phyloP scores from a whole-genome alignment of 2,888 invertebrate species.

The Arrhopalites spinosus region DNA sequence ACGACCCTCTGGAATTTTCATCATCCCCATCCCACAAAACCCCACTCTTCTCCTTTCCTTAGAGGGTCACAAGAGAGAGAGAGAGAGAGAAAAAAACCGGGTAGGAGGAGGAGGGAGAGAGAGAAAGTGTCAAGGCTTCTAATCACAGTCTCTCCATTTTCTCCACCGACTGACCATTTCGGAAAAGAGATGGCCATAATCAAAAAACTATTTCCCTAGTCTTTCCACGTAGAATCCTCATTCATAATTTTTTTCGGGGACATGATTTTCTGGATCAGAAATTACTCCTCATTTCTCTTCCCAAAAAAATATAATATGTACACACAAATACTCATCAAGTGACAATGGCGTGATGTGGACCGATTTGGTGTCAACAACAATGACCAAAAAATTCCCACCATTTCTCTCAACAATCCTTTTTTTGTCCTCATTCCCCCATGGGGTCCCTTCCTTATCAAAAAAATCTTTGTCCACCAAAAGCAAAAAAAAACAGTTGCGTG shows the following conservation, averaged over 20 bases:
- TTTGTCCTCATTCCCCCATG: slow-evolving; percentile 25
- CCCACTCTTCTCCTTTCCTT: background rate
- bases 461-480: slow-evolving; percentile 11
- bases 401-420: slow-evolving; percentile 42
- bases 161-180: slow-evolving; percentile 30
- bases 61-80: background rate
- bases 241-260: slow-evolving; percentile 14
- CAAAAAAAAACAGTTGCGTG: too few species aligned
- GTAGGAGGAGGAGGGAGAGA: background rate
- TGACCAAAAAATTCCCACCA: slow-evolving; percentile 43
- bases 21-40: background rate
- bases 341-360: slow-evolving; percentile 41
- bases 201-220: slow-evolving; percentile 19
- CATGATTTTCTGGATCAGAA: background rate
- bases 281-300: too few species aligned
- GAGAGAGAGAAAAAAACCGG: too few species aligned
- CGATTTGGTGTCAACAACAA: slow-evolving; percentile 47
- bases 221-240: slow-evolving; percentile 29
- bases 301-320: too few species aligned
- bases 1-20: slow-evolving; percentile 13
- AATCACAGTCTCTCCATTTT: background rate
- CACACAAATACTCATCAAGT: background rate
- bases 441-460: slow-evolving; percentile 38
- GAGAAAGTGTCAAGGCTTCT: background rate
- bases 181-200: slow-evolving; percentile 13